Percentiles rank a stretch among this genome's conserved stretches.
These are phyloP conservation scores for Kryphioiulus occultus DNA, from an alignment of 2,888 invertebrate species.

Conservation along the genomic window DNA sequence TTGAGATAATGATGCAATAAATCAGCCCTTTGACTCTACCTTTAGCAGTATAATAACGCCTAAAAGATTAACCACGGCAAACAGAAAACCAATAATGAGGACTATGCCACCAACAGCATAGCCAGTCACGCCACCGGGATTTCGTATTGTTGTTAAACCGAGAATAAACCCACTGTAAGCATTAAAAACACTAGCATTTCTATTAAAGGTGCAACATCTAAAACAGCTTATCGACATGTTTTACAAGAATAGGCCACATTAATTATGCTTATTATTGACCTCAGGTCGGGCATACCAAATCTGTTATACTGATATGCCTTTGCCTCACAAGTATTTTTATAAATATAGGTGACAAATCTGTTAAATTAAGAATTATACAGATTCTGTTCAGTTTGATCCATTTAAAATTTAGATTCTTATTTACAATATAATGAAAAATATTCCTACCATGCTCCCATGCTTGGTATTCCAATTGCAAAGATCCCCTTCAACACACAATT, in stretches of 20 bases:
- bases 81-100: constrained; percentile 79
- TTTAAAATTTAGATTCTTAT: neutral
- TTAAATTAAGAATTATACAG: neutral
- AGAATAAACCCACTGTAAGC: constrained; percentile 77
- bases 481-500: constrained; percentile 89
- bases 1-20: constrained; percentile 27
- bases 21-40: constrained; percentile 66
- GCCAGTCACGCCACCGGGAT: constrained; percentile 61
- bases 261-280: neutral
- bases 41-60: constrained; percentile 85
- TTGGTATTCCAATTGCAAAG: constrained; percentile 85
- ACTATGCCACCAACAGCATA: constrained; percentile 80
- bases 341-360: neutral
- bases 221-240: neutral
- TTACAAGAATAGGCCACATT: neutral
- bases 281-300: neutral
- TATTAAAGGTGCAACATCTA: neutral
- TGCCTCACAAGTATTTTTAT: neutral
- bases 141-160: constrained; percentile 72
- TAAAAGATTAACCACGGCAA: constrained; percentile 76
- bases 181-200: constrained; percentile 39
- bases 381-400: neutral
- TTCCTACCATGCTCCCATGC: constrained; percentile 86
- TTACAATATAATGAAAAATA: neutral
- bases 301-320: neutral